Conservation (phyloP, 2,888 invertebrate species). For the Bimastos eiseni region DNA sequence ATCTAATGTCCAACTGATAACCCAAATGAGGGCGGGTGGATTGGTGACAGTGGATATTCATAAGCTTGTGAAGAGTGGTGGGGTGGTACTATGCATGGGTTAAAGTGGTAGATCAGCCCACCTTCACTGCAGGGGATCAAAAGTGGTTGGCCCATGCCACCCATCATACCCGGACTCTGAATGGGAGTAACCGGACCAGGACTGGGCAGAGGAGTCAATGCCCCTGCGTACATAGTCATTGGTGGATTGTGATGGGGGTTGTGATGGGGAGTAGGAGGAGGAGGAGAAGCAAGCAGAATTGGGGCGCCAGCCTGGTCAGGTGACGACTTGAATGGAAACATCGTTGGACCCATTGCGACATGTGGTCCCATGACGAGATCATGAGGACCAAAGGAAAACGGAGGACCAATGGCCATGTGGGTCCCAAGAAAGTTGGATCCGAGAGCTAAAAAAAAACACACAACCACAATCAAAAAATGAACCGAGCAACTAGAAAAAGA, state of each 20-base stretch:
- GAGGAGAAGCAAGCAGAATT: constrained; percentile 6
- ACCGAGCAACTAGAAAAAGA: neutral
- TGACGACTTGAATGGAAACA: neutral
- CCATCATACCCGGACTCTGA: neutral
- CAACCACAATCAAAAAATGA: neutral
- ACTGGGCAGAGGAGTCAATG: neutral
- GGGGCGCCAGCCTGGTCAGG: neutral
- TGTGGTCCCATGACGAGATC: neutral
- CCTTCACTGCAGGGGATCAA: neutral
- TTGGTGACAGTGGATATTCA: neutral
- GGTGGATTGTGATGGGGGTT: neutral
- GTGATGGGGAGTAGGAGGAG: neutral
- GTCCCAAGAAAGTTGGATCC: neutral
- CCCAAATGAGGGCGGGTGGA: neutral
- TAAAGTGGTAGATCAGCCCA: neutral
- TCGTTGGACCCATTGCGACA: constrained; percentile 2
- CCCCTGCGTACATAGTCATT: neutral
- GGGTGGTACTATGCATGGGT: neutral
- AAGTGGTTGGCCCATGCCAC: neutral
- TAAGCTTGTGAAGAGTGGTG: neutral
- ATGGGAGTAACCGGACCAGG: neutral
- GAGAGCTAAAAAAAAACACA: neutral
- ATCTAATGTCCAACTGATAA: neutral
- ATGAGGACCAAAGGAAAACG: neutral
- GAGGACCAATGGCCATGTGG: neutral